phyloP scores from a whole-genome alignment of 2,888 invertebrate genomes.

The Lacanobia oleracea region DNA sequence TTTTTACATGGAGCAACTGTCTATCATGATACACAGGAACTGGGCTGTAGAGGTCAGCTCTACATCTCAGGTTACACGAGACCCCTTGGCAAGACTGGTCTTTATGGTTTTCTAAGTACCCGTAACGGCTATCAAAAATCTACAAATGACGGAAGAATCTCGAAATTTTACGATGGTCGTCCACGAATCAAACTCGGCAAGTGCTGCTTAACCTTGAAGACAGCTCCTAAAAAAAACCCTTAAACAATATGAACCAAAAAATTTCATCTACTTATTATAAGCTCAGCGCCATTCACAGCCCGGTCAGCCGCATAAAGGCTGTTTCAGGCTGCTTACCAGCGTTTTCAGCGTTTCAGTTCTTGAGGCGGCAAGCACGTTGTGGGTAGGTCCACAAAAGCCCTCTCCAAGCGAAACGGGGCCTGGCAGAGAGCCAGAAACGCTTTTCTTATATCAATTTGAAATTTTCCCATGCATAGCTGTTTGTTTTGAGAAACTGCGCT shows the following conservation, averaged over 20 bases:
- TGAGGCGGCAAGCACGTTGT: slow-evolving; percentile 66
- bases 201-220: too few relatives aligned
- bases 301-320: slow-evolving; percentile 66
- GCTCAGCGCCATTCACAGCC: slow-evolving; percentile 41
- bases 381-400: slow-evolving; percentile 74
- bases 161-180: too few relatives aligned
- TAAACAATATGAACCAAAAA: slow-evolving; percentile 20
- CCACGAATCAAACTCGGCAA: too few relatives aligned
- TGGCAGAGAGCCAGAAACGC: slow-evolving; percentile 76
- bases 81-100: too few relatives aligned
- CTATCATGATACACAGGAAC: too few relatives aligned
- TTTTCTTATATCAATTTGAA: slow-evolving; percentile 77
- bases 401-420: slow-evolving; percentile 72
- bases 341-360: slow-evolving; percentile 76
- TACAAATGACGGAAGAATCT: too few relatives aligned
- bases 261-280: slow-evolving; percentile 36
- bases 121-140: too few relatives aligned
- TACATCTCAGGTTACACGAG: too few relatives aligned
- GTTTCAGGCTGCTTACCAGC: slow-evolving; percentile 70
- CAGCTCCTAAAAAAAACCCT: not conserved
- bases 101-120: too few relatives aligned
- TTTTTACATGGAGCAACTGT: too few relatives aligned
- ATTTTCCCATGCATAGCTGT: slow-evolving; percentile 66
- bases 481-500: slow-evolving; percentile 62
- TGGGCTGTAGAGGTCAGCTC: too few relatives aligned